These are phyloP conservation scores for Tricholaema leucomelas DNA, from an alignment of 2,113 vertebrate genomes.

Conservation along the genomic window DNA sequence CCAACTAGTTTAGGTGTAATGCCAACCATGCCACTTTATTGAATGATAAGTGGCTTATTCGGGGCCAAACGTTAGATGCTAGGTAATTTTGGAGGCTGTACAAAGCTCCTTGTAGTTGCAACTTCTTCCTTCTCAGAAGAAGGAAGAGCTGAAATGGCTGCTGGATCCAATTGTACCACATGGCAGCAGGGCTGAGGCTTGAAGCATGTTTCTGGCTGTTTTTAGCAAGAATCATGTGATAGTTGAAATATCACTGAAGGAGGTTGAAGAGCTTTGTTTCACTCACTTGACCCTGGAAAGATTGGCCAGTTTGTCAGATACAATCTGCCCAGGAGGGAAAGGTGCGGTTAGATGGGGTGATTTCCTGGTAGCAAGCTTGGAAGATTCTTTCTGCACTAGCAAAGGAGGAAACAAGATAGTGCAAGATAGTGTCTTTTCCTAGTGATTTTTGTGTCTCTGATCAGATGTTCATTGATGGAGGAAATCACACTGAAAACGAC, in stretches of 20 bases:
- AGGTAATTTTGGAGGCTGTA: background rate
- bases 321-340: background rate
- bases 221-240: background rate
- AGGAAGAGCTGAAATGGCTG: background rate
- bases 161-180: accelerated
- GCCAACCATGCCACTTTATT: accelerated
- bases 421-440: background rate
- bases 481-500: background rate
- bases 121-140: background rate
- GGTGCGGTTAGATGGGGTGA: background rate
- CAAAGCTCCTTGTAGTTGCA: background rate
- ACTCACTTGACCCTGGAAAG: background rate
- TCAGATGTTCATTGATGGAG: background rate
- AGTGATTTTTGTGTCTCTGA: background rate
- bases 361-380: background rate
- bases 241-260: background rate
- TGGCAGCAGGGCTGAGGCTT: background rate
- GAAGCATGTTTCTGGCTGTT: background rate
- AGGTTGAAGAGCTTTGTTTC: background rate
- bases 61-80: background rate
- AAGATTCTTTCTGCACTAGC: background rate
- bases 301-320: background rate
- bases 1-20: background rate
- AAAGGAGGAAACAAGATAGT: accelerated
- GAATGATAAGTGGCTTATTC: background rate